Percentiles rank a stretch among this genome's conserved stretches.
Evolutionary conservation across 2,113 vertebrate genomes (phyloP).

Genomic region (Centrocercus urophasianus): DNA sequence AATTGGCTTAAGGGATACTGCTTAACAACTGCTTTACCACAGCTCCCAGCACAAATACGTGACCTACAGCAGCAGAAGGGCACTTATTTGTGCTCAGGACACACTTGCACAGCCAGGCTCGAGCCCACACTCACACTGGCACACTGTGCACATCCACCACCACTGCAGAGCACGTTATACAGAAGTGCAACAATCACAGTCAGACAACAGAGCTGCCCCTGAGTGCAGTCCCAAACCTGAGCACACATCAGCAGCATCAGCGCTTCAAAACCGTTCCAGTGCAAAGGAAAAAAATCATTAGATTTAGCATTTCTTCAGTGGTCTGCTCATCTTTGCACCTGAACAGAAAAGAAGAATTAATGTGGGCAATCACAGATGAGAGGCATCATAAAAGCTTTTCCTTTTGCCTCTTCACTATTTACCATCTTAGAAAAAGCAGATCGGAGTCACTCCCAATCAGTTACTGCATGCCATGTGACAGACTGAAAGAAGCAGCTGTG

Average conservation of each 20-base stretch:
- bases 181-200: not conserved
- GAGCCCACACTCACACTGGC: not conserved
- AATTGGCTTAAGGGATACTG: constrained; percentile 2
- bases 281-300: not conserved
- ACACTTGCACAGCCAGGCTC: not conserved
- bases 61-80: not conserved
- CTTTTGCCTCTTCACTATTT: constrained; percentile 23
- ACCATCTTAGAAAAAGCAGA: not conserved
- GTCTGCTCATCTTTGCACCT: not conserved
- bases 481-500: not conserved
- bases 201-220: not conserved
- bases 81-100: not conserved
- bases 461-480: not conserved
- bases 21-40: not conserved
- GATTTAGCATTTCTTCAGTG: not conserved
- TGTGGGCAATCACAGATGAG: not conserved
- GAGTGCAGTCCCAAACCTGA: not conserved
- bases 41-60: not conserved
- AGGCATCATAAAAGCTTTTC: constrained; percentile 16
- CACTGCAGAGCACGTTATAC: not conserved
- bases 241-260: not conserved
- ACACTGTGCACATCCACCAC: not conserved
- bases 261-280: not conserved
- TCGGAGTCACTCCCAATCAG: not conserved
- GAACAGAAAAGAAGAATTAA: constrained; percentile 14